Conservation (phyloP, 2,888 invertebrate genomes). For the Morpho deidamia region DNA sequence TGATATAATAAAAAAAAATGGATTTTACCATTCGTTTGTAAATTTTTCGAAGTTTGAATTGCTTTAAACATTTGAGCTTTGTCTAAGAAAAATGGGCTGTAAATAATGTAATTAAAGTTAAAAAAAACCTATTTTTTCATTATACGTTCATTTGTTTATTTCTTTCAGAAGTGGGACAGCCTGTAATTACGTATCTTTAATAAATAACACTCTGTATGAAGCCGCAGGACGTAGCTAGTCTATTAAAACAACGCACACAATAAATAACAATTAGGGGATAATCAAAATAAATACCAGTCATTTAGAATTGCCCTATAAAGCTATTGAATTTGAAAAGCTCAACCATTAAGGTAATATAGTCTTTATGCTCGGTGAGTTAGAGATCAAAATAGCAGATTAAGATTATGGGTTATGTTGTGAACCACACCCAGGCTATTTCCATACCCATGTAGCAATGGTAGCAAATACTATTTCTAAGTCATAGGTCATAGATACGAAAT, state of each 20-base stretch:
- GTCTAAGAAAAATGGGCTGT: too few relatives aligned
- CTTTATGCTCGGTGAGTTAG: neutral
- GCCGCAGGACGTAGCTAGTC: neutral
- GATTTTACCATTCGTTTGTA: too few relatives aligned
- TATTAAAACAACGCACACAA: neutral
- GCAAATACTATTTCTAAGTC: conserved; percentile 4
- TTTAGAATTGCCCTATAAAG: conserved; percentile 10
- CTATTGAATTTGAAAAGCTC: conserved; percentile 5
- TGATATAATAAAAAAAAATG: too few relatives aligned
- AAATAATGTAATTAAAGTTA: too few relatives aligned
- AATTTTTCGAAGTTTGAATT: too few relatives aligned
- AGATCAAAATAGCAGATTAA: neutral
- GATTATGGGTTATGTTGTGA: neutral
- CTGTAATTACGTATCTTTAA: too few relatives aligned
- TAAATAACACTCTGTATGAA: too few relatives aligned
- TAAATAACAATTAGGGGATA: conserved; percentile 21
- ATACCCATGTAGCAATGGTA: conserved; percentile 4
- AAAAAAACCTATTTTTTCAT: too few relatives aligned
- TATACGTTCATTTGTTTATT: too few relatives aligned
- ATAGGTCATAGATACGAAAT: conserved; percentile 4
- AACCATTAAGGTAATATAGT: neutral
- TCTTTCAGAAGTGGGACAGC: too few relatives aligned
- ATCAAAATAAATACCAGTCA: conserved; percentile 13
- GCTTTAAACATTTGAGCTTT: too few relatives aligned
- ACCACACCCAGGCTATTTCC: conserved; percentile 9